phyloP scores from a whole-genome alignment of 1,140 invertebrate species.

The Linepithema humile region DNA sequence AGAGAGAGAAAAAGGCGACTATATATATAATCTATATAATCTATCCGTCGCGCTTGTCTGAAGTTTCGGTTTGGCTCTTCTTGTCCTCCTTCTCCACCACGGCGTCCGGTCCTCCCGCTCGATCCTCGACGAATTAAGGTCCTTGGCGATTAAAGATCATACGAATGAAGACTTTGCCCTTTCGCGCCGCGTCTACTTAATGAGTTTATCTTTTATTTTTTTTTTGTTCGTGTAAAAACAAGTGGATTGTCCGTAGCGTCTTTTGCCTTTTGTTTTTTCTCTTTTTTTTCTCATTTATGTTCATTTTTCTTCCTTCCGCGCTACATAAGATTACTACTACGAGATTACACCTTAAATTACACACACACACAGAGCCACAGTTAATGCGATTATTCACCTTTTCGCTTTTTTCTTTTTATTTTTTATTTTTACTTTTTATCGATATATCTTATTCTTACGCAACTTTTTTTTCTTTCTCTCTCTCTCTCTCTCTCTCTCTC shows the following conservation, averaged over 20 bases:
- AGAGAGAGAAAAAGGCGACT: slow-evolving; percentile 27
- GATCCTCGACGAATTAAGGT: background rate
- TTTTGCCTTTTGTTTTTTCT: background rate
- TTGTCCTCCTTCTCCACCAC: too few species aligned
- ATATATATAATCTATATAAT: background rate
- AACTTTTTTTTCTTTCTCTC: slow-evolving; percentile 10
- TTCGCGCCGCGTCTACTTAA: background rate
- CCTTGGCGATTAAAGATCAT: background rate
- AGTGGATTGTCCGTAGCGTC: background rate
- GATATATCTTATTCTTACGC: background rate
- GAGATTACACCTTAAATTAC: background rate
- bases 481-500: background rate
- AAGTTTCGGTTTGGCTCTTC: too few species aligned
- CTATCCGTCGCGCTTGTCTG: slow-evolving; percentile 13
- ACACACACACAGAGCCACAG: background rate
- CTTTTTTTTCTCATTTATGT: background rate
- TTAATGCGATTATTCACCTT: background rate
- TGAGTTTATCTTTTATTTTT: background rate
- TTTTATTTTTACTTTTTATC: background rate
- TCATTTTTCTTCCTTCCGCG: background rate
- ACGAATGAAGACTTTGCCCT: background rate
- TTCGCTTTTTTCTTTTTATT: background rate
- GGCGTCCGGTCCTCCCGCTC: too few species aligned
- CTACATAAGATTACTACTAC: background rate
- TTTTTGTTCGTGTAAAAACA: background rate